These are phyloP conservation scores for Entelurus aequoreus DNA, from an alignment of 2,113 vertebrate genomes.

Conservation along the genomic window DNA sequence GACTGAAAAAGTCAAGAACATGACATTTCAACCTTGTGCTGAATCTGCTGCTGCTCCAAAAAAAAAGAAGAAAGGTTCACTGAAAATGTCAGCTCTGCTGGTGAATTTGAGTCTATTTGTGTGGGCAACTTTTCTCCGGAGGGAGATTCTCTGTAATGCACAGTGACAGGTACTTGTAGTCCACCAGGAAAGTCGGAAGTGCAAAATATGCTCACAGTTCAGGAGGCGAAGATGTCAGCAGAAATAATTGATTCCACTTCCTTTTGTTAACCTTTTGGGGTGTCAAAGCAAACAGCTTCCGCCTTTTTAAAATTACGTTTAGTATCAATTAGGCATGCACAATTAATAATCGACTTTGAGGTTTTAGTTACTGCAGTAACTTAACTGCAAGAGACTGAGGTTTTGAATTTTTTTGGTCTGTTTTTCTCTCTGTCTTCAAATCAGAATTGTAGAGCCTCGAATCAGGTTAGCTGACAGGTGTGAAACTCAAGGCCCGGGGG, in stretches of 20 bases:
- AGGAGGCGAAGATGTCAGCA: neutral
- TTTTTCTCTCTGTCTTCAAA: no score
- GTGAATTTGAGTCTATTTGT: constrained; percentile 28
- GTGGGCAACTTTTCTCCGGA: constrained; percentile 35
- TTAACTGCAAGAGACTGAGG: no score
- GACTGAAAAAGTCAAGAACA: constrained; percentile 1
- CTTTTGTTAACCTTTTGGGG: neutral
- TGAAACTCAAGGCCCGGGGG: no score
- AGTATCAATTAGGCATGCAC: neutral
- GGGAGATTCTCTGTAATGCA: constrained; percentile 45
- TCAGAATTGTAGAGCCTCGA: no score
- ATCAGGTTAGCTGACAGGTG: no score
- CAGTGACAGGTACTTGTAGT: constrained; percentile 51
- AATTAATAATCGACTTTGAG: no score
- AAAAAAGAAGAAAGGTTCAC: neutral
- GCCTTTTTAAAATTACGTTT: no score
- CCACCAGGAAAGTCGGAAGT: constrained; percentile 25
- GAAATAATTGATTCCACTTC: neutral
- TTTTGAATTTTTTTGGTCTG: no score
- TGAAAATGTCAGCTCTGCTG: constrained; percentile 44
- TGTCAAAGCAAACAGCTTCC: no score
- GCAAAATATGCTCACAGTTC: constrained; percentile 3
- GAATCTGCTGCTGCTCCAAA: constrained; percentile 7
- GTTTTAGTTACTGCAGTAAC: no score
- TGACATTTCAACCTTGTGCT: constrained; percentile 13